Evolutionary conservation across 2,888 invertebrate species (phyloP).

Genomic region (Pristionchus maxplancki): DNA sequence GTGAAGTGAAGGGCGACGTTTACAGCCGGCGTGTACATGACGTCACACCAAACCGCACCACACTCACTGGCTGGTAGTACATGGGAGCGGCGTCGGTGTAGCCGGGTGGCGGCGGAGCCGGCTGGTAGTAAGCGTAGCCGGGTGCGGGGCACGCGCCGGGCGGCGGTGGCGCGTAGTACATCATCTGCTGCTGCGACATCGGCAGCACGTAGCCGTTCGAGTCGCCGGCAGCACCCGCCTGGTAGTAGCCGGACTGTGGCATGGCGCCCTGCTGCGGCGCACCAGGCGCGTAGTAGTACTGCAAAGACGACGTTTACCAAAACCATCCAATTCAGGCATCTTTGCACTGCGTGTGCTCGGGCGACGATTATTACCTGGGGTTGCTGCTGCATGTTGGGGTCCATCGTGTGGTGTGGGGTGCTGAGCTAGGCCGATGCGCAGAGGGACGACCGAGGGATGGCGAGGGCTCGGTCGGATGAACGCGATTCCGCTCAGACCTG

Average conservation of each 20-base stretch:
- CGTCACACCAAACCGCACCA: not conserved
- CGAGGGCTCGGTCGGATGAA: not conserved
- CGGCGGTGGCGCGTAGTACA: constrained; percentile 45
- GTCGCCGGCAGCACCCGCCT: not conserved
- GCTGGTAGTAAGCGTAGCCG: no score
- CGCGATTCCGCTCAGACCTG: constrained; percentile 27
- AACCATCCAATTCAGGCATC: not conserved
- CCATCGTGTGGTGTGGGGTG: constrained; percentile 26
- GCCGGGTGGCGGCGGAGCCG: constrained; percentile 20
- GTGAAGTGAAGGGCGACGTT: not conserved
- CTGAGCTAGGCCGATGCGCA: not conserved
- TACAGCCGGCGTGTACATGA: constrained; percentile 35
- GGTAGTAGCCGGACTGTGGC: constrained; percentile 1
- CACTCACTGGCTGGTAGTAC: constrained; percentile 46
- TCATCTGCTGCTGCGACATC: constrained; percentile 11
- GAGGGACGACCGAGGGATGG: not conserved
- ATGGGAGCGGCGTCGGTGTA: not conserved
- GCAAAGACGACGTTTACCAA: not conserved
- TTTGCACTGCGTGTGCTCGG: not conserved
- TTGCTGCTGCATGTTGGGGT: constrained; percentile 40
- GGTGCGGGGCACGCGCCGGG: no score
- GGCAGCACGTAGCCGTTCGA: constrained; percentile 36
- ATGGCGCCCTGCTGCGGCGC: constrained; percentile 19
- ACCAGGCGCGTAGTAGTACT: constrained; percentile 49
- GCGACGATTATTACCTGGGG: constrained; percentile 39